Conservation (phyloP, 2,113 vertebrate species). For the Ochotona curzoniae region DNA sequence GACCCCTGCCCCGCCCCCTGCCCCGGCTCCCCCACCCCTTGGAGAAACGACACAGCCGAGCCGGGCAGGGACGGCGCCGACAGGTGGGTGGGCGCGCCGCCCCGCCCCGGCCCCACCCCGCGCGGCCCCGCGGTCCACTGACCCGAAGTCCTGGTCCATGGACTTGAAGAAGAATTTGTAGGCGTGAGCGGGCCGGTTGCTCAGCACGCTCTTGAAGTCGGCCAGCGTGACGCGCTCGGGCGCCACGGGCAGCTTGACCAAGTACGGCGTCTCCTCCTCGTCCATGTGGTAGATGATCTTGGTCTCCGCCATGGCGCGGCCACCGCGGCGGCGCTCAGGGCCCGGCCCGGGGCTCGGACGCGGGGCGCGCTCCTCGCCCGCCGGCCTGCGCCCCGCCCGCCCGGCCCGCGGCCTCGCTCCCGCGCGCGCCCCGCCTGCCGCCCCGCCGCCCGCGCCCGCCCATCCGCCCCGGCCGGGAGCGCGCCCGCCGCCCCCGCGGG, state of each 20-base stretch:
- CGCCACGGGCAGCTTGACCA: conserved; percentile 95
- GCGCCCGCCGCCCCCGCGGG: conserved; percentile 68
- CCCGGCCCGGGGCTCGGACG: conserved; percentile 60
- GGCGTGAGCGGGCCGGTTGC: conserved; percentile 94
- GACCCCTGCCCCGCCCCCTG: too few relatives aligned
- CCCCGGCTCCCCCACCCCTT: too few relatives aligned
- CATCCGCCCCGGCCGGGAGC: conserved; percentile 49
- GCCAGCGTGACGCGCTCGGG: conserved; percentile 97
- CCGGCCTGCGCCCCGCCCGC: conserved; percentile 66
- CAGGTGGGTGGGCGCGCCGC: too few relatives aligned
- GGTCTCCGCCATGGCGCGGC: conserved; percentile 96
- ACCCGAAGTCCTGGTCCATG: conserved; percentile 99
- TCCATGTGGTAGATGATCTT: conserved; percentile 99
- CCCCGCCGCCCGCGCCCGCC: conserved; percentile 62
- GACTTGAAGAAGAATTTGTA: conserved; percentile 99
- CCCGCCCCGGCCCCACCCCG: too few relatives aligned
- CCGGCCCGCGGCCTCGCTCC: conserved; percentile 85
- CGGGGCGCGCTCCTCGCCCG: conserved; percentile 82
- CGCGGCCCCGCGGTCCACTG: conserved; percentile 78
- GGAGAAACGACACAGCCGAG: too few relatives aligned
- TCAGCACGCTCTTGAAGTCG: conserved; percentile 99
- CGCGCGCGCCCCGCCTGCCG: background rate
- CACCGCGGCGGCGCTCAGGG: conserved; percentile 14
- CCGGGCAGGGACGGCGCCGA: too few relatives aligned
- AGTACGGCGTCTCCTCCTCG: conserved; percentile 98